Evolutionary conservation across 2,113 vertebrate species (phyloP).

Genomic region (Shinisaurus crocodilurus): DNA sequence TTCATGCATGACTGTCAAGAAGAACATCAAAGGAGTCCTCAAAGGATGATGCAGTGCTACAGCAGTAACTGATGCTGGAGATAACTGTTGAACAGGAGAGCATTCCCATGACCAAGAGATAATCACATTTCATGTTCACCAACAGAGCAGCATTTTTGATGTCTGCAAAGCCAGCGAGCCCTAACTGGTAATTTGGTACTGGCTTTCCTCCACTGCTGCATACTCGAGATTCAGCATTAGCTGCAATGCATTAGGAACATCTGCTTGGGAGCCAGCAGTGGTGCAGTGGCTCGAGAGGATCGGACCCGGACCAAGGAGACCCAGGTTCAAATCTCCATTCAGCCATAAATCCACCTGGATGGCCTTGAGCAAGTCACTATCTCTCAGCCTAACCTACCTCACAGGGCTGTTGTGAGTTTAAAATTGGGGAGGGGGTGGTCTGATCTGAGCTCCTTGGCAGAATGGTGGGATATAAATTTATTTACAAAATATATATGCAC

Average conservation of each 20-base stretch:
- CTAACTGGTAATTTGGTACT: neutral
- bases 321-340: neutral
- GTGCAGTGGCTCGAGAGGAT: neutral
- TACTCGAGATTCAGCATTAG: neutral
- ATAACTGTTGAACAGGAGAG: neutral
- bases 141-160: neutral
- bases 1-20: neutral
- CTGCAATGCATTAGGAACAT: neutral
- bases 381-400: neutral
- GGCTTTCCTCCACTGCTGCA: neutral
- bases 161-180: neutral
- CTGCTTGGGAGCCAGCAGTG: neutral
- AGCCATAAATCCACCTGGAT: neutral
- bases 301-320: neutral
- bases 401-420: too few species aligned
- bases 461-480: neutral
- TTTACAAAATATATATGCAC: too few species aligned
- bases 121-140: neutral
- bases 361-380: neutral
- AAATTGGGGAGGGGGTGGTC: neutral
- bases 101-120: neutral
- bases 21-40: neutral
- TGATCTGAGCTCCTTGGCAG: neutral
- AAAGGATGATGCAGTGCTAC: neutral
- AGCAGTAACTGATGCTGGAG: neutral